Conservation (phyloP, 2,113 vertebrate species). For the Rallus limicola region DNA sequence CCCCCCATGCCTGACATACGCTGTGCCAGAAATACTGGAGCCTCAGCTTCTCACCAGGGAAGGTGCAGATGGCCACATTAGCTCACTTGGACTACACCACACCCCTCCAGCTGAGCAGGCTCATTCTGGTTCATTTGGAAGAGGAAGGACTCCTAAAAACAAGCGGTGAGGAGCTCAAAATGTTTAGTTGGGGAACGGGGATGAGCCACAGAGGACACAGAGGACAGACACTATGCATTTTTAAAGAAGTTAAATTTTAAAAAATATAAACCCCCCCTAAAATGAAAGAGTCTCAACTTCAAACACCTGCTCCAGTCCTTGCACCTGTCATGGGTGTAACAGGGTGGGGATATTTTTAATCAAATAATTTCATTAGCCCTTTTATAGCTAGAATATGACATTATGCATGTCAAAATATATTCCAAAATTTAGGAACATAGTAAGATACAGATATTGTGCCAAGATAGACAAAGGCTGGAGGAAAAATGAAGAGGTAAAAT, state of each 20-base stretch:
- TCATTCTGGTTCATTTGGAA: neutral
- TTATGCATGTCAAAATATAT: neutral
- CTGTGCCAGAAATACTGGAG: neutral
- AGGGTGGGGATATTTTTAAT: neutral
- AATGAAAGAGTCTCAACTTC: neutral
- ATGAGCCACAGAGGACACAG: neutral
- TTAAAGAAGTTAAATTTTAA: neutral
- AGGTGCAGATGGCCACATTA: neutral
- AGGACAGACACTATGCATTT: neutral
- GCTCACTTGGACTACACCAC: neutral
- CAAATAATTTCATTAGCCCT: neutral
- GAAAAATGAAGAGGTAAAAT: neutral
- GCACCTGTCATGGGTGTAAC: neutral
- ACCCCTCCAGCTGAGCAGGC: neutral
- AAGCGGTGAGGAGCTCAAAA: neutral
- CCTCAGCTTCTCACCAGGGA: neutral
- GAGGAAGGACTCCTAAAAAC: neutral
- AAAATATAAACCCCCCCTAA: neutral
- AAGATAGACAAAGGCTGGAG: neutral
- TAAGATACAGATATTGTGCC: neutral
- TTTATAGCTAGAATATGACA: neutral
- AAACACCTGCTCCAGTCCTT: neutral
- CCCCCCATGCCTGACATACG: fast-evolving
- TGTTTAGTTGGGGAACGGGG: neutral
- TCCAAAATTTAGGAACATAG: neutral